phyloP scores from a whole-genome alignment of 2,888 invertebrate species.

The Tanytarsus gracilentus region DNA sequence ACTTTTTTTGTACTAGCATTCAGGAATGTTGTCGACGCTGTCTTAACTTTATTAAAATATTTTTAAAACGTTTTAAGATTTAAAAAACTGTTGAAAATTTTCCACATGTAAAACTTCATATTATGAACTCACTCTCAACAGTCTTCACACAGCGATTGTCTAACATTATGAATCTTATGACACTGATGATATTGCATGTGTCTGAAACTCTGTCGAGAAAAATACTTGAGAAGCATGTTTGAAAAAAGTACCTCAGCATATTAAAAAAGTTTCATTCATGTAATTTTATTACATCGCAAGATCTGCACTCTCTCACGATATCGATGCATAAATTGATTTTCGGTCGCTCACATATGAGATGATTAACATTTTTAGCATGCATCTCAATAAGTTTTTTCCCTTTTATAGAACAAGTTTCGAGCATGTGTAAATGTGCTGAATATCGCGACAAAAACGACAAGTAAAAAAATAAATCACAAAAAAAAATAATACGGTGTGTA shows the following conservation, averaged over 20 bases:
- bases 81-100: neutral
- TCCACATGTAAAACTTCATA: neutral
- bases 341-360: neutral
- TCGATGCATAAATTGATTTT: neutral
- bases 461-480: no score
- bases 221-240: no score
- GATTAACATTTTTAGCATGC: neutral
- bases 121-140: neutral
- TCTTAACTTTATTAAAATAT: no score
- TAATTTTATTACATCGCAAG: no score
- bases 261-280: no score
- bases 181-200: neutral
- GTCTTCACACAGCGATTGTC: neutral
- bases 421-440: neutral
- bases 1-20: no score
- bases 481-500: neutral
- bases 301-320: no score
- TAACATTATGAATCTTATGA: constrained; percentile 8
- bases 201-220: no score
- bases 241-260: no score
- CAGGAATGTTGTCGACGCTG: no score
- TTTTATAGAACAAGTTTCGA: neutral
- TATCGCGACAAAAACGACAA: neutral
- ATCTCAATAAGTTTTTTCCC: neutral
- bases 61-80: no score